phyloP scores from a whole-genome alignment of 2,113 vertebrate genomes.

The Mesitornis unicolor region DNA sequence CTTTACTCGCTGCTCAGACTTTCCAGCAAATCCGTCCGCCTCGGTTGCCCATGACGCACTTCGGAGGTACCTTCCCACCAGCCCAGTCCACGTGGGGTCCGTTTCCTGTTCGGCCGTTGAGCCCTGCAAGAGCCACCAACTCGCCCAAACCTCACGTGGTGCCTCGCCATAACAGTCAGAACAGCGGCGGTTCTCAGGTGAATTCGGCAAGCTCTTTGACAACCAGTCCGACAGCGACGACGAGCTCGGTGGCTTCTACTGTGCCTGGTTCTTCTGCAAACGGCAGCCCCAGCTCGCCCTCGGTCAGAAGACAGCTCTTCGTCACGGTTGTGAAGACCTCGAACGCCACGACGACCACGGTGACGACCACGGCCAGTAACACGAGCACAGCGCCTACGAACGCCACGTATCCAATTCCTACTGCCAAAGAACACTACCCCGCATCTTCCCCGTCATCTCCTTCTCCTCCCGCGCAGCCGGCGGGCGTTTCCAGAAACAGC shows the following conservation, averaged over 20 bases:
- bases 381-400: constrained; percentile 74
- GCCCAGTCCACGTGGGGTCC: constrained; percentile 96
- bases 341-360: constrained; percentile 75
- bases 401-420: constrained; percentile 77
- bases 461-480: constrained; percentile 74
- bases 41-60: constrained; percentile 96
- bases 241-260: constrained; percentile 72
- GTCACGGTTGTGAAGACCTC: constrained; percentile 86
- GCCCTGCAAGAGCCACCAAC: constrained; percentile 92
- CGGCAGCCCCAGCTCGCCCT: constrained; percentile 86
- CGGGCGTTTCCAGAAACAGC: constrained; percentile 73
- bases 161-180: constrained; percentile 86
- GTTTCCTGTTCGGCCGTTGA: constrained; percentile 94
- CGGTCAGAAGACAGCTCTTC: constrained; percentile 94
- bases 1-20: constrained; percentile 94
- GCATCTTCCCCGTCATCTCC: constrained; percentile 77
- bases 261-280: constrained; percentile 74
- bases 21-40: constrained; percentile 99
- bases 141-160: constrained; percentile 92
- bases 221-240: constrained; percentile 71
- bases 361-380: constrained; percentile 79
- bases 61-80: constrained; percentile 95
- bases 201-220: constrained; percentile 75
- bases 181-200: constrained; percentile 80
- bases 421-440: constrained; percentile 84